Conservation (phyloP, 2,797 vertebrate genomes). For the Chrosomus eos region DNA sequence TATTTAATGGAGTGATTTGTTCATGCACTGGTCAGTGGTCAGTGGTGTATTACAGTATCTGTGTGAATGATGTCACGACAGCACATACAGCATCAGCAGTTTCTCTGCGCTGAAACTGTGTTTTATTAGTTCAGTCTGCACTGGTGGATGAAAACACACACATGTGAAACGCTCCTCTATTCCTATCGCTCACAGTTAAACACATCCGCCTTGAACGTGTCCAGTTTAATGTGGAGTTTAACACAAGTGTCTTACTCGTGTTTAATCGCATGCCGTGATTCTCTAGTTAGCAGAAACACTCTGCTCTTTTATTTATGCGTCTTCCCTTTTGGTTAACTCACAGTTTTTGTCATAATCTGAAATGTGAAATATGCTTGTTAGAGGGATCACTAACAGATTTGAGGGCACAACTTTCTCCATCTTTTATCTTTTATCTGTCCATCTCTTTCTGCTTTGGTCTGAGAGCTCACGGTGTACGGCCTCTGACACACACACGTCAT, state of each 20-base stretch:
- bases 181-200: constrained; percentile 40
- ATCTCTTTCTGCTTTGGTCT: not conserved
- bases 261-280: not conserved
- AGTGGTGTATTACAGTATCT: too few species aligned
- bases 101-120: not conserved
- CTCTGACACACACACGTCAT: constrained; percentile 47
- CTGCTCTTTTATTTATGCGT: constrained; percentile 1
- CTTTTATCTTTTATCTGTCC: constrained; percentile 34
- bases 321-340: not conserved
- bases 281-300: not conserved
- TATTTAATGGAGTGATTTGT: not conserved
- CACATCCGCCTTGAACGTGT: not conserved
- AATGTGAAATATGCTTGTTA: not conserved
- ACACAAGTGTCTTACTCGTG: not conserved
- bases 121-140: not conserved
- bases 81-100: not conserved
- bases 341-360: not conserved
- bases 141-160: not conserved
- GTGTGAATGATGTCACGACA: not conserved
- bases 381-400: not conserved
- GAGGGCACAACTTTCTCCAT: not conserved
- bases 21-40: not conserved
- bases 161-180: not conserved
- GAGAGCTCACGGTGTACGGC: not conserved
- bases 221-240: not conserved